A percentile compares a stretch with the other conserved stretches of the same genome.
These are phyloP conservation scores for Zoanthus solanderi DNA, from an alignment of 92 coral and sea anemone species.

Conservation along the genomic window DNA sequence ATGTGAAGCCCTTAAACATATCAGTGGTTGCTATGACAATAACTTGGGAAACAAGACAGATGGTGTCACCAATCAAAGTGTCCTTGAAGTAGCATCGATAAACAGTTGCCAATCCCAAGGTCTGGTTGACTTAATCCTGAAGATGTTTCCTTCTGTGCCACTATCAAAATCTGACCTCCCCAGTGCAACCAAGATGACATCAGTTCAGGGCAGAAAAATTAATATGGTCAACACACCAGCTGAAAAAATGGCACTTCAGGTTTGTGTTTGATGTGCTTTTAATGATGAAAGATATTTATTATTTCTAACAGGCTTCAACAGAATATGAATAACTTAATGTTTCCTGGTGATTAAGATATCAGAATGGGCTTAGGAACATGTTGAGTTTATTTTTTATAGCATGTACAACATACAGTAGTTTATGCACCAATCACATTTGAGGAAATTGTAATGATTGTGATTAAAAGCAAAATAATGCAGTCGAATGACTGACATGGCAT, in stretches of 20 bases:
- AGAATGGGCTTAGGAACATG: no score
- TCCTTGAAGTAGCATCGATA: slow-evolving; percentile 83
- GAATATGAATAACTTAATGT: no score
- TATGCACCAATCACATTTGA: no score
- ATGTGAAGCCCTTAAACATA: slow-evolving; percentile 26
- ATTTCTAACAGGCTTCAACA: no score
- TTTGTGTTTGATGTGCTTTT: slow-evolving; percentile 3
- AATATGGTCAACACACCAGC: slow-evolving; percentile 83
- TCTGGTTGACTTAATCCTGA: slow-evolving; percentile 46
- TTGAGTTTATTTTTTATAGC: no score
- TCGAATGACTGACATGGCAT: no score
- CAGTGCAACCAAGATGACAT: slow-evolving; percentile 50
- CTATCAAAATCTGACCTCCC: slow-evolving; percentile 64
- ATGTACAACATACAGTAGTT: no score
- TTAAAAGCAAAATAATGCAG: no score
- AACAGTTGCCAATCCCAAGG: slow-evolving; percentile 82
- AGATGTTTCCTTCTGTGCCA: slow-evolving; percentile 64
- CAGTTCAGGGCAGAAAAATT: slow-evolving; percentile 61
- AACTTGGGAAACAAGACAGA: slow-evolving; percentile 19
- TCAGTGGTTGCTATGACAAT: slow-evolving; percentile 42
- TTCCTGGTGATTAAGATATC: no score
- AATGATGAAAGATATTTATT: no score
- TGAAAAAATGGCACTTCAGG: slow-evolving; percentile 92
- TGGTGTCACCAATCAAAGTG: slow-evolving; percentile 73
- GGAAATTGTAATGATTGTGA: no score